Evolutionary conservation across 2,888 invertebrate genomes (phyloP).

Genomic region (Candidula unifasciata): DNA sequence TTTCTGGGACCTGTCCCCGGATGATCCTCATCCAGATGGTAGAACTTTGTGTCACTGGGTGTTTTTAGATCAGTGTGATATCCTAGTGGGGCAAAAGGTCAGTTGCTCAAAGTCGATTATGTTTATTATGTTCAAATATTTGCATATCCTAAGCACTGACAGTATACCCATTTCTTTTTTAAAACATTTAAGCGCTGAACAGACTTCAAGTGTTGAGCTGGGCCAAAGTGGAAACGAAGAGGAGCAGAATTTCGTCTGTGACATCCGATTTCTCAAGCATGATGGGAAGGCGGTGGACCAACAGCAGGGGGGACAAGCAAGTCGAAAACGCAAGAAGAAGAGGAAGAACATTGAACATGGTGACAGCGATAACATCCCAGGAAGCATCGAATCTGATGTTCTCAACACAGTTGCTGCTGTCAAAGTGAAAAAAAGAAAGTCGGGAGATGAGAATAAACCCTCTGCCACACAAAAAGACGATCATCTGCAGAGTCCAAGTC

Average conservation of each 20-base stretch:
- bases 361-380: neutral
- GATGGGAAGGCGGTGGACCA: constrained; percentile 40
- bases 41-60: no score
- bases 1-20: no score
- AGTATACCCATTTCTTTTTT: neutral
- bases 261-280: constrained; percentile 28
- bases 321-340: constrained; percentile 33
- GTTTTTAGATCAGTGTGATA: no score
- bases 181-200: constrained; percentile 1
- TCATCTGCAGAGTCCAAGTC: neutral
- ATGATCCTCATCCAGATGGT: no score
- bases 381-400: neutral
- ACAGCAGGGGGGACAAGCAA: constrained; percentile 1
- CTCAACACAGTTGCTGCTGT: neutral
- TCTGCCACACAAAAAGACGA: neutral
- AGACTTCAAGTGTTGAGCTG: neutral
- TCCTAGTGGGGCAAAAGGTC: no score
- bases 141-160: neutral
- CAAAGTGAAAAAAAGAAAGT: neutral
- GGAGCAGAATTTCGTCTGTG: neutral
- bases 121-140: no score
- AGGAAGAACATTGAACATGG: neutral
- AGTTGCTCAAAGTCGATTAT: no score
- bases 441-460: neutral
- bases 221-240: neutral